A percentile compares a stretch with the other conserved stretches of the same genome.
These are phyloP conservation scores for Macrochelys suwanniensis DNA, from an alignment of 2,797 vertebrate genomes.

Conservation along the genomic window DNA sequence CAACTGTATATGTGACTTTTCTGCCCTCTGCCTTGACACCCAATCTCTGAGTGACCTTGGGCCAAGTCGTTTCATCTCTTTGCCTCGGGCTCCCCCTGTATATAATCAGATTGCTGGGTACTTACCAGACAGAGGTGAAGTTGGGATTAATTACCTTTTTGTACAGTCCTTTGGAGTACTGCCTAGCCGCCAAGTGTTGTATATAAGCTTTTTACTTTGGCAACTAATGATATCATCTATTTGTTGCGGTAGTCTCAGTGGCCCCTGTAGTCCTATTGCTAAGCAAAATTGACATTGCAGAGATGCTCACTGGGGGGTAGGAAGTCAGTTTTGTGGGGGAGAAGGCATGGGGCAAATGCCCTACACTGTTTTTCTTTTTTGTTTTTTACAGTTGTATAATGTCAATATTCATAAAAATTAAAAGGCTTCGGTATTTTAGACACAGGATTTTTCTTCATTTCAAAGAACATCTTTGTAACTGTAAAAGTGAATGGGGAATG, in stretches of 20 bases:
- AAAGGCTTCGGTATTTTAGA: not conserved
- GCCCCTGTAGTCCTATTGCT: no score
- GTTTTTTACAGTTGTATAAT: no score
- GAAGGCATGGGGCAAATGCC: no score
- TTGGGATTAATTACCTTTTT: not conserved
- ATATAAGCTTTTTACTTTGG: no score
- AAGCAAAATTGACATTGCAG: no score
- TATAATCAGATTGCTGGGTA: no score
- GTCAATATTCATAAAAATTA: no score
- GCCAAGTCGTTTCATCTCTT: not conserved
- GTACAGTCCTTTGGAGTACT: not conserved
- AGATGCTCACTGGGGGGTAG: no score
- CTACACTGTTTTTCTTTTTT: no score
- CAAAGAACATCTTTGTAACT: fast-evolving
- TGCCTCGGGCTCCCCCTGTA: not conserved
- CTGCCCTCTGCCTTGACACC: not conserved
- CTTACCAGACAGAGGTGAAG: not conserved
- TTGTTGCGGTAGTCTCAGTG: not conserved
- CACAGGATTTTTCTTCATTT: not conserved
- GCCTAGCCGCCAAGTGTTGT: not conserved
- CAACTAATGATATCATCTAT: not conserved
- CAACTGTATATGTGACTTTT: not conserved
- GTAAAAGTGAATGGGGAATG: not conserved
- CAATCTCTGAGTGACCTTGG: not conserved
- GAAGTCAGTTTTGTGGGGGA: no score